Conservation (phyloP, 2,113 vertebrate genomes). For the Albula glossodonta region DNA sequence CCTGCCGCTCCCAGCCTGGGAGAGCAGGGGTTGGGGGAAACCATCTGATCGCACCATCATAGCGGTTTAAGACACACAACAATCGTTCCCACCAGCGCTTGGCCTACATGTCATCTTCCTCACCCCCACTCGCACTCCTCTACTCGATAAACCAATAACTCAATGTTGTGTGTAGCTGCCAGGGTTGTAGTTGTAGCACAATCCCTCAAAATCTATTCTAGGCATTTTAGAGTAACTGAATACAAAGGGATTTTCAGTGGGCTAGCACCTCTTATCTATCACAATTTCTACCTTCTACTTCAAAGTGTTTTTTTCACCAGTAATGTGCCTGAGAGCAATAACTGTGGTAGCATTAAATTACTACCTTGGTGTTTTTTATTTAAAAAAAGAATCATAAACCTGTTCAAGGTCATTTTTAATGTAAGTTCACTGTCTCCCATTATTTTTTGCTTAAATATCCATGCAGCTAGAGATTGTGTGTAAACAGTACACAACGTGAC, state of each 20-base stretch:
- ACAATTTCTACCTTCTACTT: conserved; percentile 11
- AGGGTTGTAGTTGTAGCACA: conserved; percentile 12
- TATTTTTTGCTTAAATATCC: neutral
- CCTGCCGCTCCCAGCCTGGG: neutral
- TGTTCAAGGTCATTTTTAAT: neutral
- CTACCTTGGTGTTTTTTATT: neutral
- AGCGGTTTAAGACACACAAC: conserved; percentile 1
- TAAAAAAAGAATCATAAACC: neutral
- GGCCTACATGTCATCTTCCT: neutral
- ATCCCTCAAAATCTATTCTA: conserved; percentile 33
- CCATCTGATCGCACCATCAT: neutral
- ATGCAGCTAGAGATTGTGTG: neutral
- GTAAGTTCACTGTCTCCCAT: neutral
- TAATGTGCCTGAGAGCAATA: neutral
- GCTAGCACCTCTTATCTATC: conserved; percentile 12
- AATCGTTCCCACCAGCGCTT: conserved; percentile 2
- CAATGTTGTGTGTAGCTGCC: conserved; percentile 29
- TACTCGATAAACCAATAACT: conserved; percentile 35
- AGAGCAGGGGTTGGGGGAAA: neutral
- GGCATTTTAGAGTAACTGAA: conserved; percentile 22
- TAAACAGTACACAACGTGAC: neutral
- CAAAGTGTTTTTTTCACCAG: neutral
- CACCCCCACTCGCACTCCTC: neutral
- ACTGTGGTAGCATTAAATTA: neutral
- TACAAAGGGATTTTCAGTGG: conserved; percentile 19